Evolutionary conservation across 2,797 vertebrate species (phyloP).

Genomic region (Mus minutoides): DNA sequence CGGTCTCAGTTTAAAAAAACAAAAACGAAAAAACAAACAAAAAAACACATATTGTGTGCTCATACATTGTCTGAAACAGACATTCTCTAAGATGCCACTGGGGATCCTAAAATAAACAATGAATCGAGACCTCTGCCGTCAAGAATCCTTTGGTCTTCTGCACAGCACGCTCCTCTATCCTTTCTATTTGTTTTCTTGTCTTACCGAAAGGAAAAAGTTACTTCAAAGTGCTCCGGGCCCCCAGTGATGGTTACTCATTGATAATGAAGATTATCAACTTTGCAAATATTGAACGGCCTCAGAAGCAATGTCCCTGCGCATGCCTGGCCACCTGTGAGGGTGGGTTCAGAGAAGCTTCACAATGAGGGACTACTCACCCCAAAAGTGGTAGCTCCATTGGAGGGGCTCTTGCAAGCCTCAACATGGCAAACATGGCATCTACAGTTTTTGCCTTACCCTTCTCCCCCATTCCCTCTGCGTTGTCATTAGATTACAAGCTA

Average conservation of each 20-base stretch:
- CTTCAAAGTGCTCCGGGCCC: background rate
- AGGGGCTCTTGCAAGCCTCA: background rate
- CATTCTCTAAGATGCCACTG: background rate
- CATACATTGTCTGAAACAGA: background rate
- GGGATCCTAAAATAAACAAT: background rate
- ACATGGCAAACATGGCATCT: background rate
- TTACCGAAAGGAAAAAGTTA: background rate
- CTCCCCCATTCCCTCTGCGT: background rate
- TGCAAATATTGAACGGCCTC: background rate
- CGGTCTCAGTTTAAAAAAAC: background rate
- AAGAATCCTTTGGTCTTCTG: conserved; percentile 28
- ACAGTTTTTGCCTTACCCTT: background rate
- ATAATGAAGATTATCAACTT: background rate
- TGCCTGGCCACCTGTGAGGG: background rate
- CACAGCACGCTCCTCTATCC: too few relatives aligned
- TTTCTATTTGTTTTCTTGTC: background rate
- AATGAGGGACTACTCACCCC: background rate
- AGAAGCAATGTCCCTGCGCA: background rate
- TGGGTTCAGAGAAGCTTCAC: background rate
- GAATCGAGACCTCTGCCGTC: background rate
- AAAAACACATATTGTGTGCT: background rate
- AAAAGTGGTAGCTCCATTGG: background rate
- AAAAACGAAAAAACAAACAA: too few relatives aligned
- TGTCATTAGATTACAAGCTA: background rate
- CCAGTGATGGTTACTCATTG: background rate